Evolutionary conservation across 1,140 invertebrate genomes (phyloP).

Genomic region (Listronotus oregonensis): DNA sequence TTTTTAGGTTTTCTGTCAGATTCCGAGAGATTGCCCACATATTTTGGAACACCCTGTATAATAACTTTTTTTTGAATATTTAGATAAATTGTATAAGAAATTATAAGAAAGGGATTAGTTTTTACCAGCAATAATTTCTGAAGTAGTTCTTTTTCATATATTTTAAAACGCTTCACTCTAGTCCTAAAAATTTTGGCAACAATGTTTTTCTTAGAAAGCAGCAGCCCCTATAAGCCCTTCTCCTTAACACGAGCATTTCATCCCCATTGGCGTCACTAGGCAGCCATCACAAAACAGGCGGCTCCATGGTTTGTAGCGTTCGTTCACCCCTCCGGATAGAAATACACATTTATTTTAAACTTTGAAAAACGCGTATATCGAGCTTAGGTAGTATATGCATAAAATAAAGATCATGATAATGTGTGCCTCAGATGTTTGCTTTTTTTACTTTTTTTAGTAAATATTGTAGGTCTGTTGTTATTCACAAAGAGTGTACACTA

Average conservation of each 20-base stretch:
- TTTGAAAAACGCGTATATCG: slow-evolving; percentile 10
- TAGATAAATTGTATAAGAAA: too few species aligned
- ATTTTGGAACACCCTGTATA: too few species aligned
- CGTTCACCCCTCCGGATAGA: slow-evolving; percentile 18
- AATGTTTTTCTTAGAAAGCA: slow-evolving; percentile 6
- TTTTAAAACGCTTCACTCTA: too few species aligned
- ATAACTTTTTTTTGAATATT: too few species aligned
- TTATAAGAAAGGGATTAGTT: too few species aligned
- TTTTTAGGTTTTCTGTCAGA: too few species aligned
- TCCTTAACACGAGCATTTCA: slow-evolving; percentile 24
- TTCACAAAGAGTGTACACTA: too few species aligned
- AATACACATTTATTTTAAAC: slow-evolving; percentile 17
- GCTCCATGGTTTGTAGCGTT: slow-evolving; percentile 6
- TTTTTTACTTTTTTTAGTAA: too few species aligned
- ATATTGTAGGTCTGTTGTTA: too few species aligned
- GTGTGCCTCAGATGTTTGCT: background rate
- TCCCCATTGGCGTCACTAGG: slow-evolving; percentile 36
- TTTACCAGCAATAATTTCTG: too few species aligned
- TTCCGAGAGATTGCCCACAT: too few species aligned
- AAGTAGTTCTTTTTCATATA: too few species aligned
- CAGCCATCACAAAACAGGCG: slow-evolving; percentile 38
- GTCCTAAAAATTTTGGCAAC: background rate
- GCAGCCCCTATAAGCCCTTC: slow-evolving; percentile 27
- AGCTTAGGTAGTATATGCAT: slow-evolving; percentile 4
- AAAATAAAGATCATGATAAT: slow-evolving; percentile 5